Conservation (phyloP, 2,888 invertebrate species). For the Agriopis aurantiaria region DNA sequence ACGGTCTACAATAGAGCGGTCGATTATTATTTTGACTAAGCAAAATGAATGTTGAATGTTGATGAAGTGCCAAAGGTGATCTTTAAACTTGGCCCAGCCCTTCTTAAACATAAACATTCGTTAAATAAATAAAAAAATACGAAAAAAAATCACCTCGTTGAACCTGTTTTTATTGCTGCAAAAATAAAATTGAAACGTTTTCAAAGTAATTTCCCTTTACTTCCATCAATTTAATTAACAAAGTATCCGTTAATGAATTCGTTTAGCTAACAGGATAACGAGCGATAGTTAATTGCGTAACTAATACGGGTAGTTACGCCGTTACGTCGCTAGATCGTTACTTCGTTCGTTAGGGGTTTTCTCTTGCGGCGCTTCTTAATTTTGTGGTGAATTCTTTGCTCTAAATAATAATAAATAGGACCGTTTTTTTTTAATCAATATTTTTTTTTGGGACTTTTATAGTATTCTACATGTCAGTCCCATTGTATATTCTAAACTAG, state of each 20-base stretch:
- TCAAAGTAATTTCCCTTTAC: conserved; percentile 8
- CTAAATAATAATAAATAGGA: background rate
- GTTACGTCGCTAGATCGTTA: background rate
- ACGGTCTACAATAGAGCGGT: too few relatives aligned
- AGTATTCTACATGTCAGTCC: too few relatives aligned
- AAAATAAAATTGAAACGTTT: conserved; percentile 15
- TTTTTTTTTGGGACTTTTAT: too few relatives aligned
- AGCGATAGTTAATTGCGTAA: conserved; percentile 22
- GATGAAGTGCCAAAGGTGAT: too few relatives aligned
- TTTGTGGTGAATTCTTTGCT: background rate
- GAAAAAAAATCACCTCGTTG: too few relatives aligned
- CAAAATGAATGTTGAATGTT: too few relatives aligned
- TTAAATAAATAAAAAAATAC: too few relatives aligned
- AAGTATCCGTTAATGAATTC: conserved; percentile 17
- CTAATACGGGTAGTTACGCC: conserved; percentile 19
- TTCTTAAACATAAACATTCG: too few relatives aligned
- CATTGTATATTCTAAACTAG: too few relatives aligned
- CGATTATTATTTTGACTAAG: too few relatives aligned
- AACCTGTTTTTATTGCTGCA: background rate
- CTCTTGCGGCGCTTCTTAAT: background rate
- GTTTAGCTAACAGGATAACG: conserved; percentile 26
- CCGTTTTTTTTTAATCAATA: too few relatives aligned
- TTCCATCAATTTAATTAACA: conserved; percentile 20
- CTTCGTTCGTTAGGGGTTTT: conserved; percentile 3
- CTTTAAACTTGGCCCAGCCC: too few relatives aligned